Evolutionary conservation across 2,113 vertebrate species (phyloP).

Genomic region (Nothocercus nigrocapillus): DNA sequence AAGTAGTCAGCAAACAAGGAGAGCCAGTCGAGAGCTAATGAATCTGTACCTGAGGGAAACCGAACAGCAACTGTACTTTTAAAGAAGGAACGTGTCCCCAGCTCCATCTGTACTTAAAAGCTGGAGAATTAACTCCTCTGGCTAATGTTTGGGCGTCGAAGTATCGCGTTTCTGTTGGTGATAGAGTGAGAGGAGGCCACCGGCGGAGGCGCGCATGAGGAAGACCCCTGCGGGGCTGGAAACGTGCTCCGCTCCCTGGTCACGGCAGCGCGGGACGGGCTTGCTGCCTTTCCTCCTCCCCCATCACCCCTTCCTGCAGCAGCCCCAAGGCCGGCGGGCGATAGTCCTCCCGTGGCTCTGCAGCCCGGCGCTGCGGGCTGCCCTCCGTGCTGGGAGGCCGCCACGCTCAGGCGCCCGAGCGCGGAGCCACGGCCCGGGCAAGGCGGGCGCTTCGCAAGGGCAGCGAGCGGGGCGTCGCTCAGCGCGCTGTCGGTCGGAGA

Average conservation of each 20-base stretch:
- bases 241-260: neutral
- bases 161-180: fast-evolving
- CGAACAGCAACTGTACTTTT: conserved; percentile 81
- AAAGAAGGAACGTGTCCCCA: conserved; percentile 67
- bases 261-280: neutral
- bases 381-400: fast-evolving
- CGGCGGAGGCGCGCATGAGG: fast-evolving
- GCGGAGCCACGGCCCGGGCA: no score
- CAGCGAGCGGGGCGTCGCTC: neutral
- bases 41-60: conserved; percentile 84
- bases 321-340: fast-evolving
- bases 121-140: conserved; percentile 59
- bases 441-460: neutral
- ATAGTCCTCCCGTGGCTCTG: fast-evolving
- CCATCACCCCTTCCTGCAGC: neutral
- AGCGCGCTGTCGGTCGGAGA: fast-evolving
- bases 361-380: neutral
- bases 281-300: neutral
- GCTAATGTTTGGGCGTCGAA: neutral
- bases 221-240: neutral
- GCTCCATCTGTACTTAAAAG: conserved; percentile 31
- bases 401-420: fast-evolving
- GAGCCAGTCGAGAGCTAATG: conserved; percentile 86
- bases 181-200: neutral
- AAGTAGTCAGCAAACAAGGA: conserved; percentile 89